Evolutionary conservation across 2,888 invertebrate genomes (phyloP), one percentile per base, ranked within the genome.

Genomic region (Bruchidius siliquastri): DNA sequence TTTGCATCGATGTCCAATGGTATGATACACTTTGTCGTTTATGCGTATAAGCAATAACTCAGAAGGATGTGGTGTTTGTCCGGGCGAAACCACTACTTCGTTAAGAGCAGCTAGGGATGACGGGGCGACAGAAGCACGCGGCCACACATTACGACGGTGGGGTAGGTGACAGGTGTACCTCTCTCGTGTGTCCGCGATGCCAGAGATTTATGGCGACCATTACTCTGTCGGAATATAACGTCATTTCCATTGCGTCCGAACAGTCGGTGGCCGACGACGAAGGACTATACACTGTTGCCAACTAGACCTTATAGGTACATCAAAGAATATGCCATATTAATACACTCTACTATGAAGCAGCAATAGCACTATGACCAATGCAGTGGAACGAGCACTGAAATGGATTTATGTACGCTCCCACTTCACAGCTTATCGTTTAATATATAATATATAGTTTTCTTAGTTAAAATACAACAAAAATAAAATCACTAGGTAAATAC

Each of bases 181-280:
- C 49, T 49, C 49, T 49, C 10, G 49, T 13, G 49, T 49, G 49
- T 49, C 49, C 49, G 49, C 49, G 49, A 49, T 13, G 49, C 49
- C 49, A 49, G 6, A 49, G 32, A 71, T 71, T 71, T 71, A 71
- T 71, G 49, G 32, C 26, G 26, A 20, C 49, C 71, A 71, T 71
- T 71, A 32, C 71, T 71, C 32, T 10, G 21, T 30, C n/a, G 21
- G 26, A 30, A 71, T 71, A 32, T 22, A 71, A 71, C 71, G 71
- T 71, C 71, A 71, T 71, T 71, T 71, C 49, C 71, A 71, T 49
- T 22, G 30, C 49, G 49, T 49, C 49, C 49, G 49, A 49, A 49
- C 49, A 18, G 49, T 1, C 49, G 49, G 13, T 49, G 49, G 49
- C 13, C 49, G 49, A 49, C 49, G 18, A 4, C 49, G 13, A 49